Base-by-base conservation (phyloP, 2,888 invertebrate genomes). In the Noctua janthina region DNA sequence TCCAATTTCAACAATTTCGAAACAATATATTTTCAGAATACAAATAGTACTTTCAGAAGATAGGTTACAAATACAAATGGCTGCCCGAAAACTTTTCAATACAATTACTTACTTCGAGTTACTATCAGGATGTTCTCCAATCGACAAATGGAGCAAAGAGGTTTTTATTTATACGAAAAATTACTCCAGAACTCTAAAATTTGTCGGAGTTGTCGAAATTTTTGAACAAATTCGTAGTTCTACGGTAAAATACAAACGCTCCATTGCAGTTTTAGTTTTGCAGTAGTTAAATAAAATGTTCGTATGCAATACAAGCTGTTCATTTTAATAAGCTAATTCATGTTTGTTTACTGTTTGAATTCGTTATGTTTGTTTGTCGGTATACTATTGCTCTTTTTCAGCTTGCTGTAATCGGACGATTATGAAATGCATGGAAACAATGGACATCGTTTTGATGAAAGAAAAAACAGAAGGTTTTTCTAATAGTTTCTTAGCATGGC, bases 101-200 rank as follows among this genome's bases (percentile, higher is more conserved):
- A n/a, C 74, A 71, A 70, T 66, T 5, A 56, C 17, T 46, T 29
- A 46, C 6, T 11, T 6, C 4, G 43, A 51, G 29, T 64, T 17
- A 56, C 17, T 49, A 39, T 17, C 15, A 29, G 15, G 56, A 49
- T 35, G 15, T n/a, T 46, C 15, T 56, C 23, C 62, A 59, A 72
- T 84, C 43, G 67, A 70, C 70, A 73, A 74, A 74, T 56, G 54
- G 51, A 75, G n/a, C 39, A 20, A 29, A 75, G 1, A 59, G 51
- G 82, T 86, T 76, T 76, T 76, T 72, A 56, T 59, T 64, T 51
- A 68, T 69, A 54, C 70, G 76, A 78, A 39, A 84, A 76, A 84
- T 89, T 75, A 84, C 81, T 87, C 20, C n/a, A 39, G 11, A 81
- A 86, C 69, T 84, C 70, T 43, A 10, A 81, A 85, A 85, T 85